Evolutionary conservation across 2,888 invertebrate species (phyloP).

Genomic region (Apamea epomidion): DNA sequence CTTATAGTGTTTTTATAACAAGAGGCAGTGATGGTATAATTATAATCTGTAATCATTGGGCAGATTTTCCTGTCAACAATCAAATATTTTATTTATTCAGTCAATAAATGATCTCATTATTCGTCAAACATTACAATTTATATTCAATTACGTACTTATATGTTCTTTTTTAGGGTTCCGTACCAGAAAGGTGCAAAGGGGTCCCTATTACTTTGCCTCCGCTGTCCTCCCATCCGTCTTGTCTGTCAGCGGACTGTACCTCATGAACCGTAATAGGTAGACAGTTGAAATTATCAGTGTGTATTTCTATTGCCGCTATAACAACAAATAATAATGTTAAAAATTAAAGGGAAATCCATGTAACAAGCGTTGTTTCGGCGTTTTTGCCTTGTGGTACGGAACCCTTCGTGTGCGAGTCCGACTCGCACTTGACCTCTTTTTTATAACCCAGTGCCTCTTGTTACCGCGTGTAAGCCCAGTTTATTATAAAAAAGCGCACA

Average conservation of each 20-base stretch:
- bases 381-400: background rate
- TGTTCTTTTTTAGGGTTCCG: background rate
- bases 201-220: background rate
- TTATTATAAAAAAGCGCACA: conserved; percentile 73
- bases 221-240: background rate
- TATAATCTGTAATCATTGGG: background rate
- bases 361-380: background rate
- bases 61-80: background rate
- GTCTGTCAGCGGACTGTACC: background rate
- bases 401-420: background rate
- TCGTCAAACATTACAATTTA: background rate
- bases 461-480: conserved; percentile 50
- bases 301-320: too few relatives aligned
- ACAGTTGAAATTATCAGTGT: background rate
- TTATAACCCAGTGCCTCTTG: conserved; percentile 42
- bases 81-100: conserved; percentile 21
- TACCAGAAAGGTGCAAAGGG: background rate
- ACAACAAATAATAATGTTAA: too few relatives aligned
- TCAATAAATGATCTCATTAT: background rate
- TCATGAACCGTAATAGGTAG: background rate
- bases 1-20: conserved; percentile 28
- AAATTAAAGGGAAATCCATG: too few relatives aligned
- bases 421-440: background rate
- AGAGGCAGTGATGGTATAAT: conserved; percentile 40
- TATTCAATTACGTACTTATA: background rate